These are phyloP conservation scores for Poeciliopsis infans DNA, from an alignment of 2,797 vertebrate genomes.

Conservation along the genomic window DNA sequence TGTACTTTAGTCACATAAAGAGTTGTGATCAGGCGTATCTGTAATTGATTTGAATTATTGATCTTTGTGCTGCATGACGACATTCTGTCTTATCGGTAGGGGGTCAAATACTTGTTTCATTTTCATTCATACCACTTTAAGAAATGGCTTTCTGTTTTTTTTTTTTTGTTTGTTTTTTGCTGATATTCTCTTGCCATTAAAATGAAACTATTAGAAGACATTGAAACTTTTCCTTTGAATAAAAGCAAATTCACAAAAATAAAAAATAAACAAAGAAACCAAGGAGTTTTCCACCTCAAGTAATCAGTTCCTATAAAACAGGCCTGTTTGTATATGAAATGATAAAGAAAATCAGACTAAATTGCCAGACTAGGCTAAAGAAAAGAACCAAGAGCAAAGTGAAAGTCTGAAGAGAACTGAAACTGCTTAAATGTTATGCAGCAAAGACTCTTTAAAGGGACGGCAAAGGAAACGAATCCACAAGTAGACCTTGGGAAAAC, in stretches of 20 bases:
- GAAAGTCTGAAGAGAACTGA: slow-evolving; percentile 23
- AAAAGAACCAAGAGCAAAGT: slow-evolving; percentile 21
- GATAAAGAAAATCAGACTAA: background rate
- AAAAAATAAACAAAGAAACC: background rate
- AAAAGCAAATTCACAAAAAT: background rate
- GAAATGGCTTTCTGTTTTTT: background rate
- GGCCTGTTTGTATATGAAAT: background rate
- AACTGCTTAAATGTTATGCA: slow-evolving; percentile 24
- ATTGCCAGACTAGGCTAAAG: slow-evolving; percentile 14
- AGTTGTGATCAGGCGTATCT: background rate
- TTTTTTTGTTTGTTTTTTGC: background rate
- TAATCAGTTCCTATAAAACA: background rate
- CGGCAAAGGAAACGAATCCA: slow-evolving; percentile 20
- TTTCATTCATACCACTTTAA: background rate
- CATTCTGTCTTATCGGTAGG: background rate
- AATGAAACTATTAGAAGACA: background rate
- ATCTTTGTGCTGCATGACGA: background rate
- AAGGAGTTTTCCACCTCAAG: background rate
- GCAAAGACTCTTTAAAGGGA: slow-evolving; percentile 19
- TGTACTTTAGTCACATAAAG: slow-evolving; percentile 7
- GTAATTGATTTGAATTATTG: slow-evolving; percentile 4
- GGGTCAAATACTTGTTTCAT: background rate
- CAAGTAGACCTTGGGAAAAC: slow-evolving; percentile 32
- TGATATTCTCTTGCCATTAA: background rate
- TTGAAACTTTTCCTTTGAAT: background rate